These are phyloP conservation scores for Takifugu rubripes DNA, from an alignment of 2,797 vertebrate genomes.

Conservation along the genomic window DNA sequence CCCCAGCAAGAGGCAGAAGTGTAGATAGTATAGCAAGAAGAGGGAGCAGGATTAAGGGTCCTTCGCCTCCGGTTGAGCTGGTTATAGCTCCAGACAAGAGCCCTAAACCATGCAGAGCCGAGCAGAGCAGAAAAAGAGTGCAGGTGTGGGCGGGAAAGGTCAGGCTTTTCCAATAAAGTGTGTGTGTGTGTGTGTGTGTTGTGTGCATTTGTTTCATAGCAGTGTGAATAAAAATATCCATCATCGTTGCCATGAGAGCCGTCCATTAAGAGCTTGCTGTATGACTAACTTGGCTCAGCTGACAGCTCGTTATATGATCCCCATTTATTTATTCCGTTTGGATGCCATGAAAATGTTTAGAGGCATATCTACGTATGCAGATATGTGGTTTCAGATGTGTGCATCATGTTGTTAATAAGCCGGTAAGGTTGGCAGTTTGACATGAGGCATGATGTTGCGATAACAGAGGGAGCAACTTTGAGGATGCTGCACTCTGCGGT, in stretches of 20 bases:
- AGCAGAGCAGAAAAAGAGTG: slow-evolving; percentile 31
- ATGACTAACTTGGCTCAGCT: no score
- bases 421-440: no score
- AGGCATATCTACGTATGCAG: no score
- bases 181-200: slow-evolving; percentile 8
- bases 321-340: no score
- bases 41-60: slow-evolving; percentile 43
- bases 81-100: slow-evolving; percentile 54
- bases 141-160: slow-evolving; percentile 62
- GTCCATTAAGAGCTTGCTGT: background rate
- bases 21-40: slow-evolving; percentile 20
- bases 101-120: slow-evolving; percentile 32
- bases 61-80: slow-evolving; percentile 56
- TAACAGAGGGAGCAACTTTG: no score
- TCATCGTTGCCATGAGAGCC: slow-evolving; percentile 38
- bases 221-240: slow-evolving; percentile 13
- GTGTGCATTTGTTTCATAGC: background rate
- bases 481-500: no score
- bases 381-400: no score
- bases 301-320: no score
- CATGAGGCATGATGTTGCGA: no score
- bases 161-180: slow-evolving; percentile 30
- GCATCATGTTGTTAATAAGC: no score
- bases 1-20: slow-evolving; percentile 10
- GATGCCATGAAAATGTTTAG: no score